phyloP scores from a whole-genome alignment of 2,113 vertebrate species.

The Indicator maculatus region DNA sequence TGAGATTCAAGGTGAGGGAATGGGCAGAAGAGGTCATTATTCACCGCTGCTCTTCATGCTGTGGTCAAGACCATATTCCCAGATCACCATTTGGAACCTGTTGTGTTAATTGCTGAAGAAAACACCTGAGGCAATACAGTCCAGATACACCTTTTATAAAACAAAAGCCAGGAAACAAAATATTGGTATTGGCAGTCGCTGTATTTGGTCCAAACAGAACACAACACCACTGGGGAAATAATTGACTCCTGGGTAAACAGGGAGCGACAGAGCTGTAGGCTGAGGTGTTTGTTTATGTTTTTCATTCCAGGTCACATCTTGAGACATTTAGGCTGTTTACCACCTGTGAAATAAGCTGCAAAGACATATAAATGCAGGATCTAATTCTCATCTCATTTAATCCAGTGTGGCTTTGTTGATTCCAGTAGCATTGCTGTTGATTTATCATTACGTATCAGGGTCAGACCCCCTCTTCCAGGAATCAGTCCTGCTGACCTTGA shows the following conservation, averaged over 20 bases:
- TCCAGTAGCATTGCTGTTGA: not conserved
- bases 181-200: not conserved
- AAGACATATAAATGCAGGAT: not conserved
- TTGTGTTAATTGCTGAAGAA: not conserved
- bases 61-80: not conserved
- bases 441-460: not conserved
- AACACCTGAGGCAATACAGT: not conserved
- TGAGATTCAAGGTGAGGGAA: not conserved
- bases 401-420: not conserved
- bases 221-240: not conserved
- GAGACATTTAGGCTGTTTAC: not conserved
- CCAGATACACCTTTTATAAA: not conserved
- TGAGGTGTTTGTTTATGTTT: slow-evolving; percentile 7
- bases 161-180: not conserved
- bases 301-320: not conserved
- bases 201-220: not conserved
- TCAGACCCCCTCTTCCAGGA: not conserved
- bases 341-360: slow-evolving; percentile 2
- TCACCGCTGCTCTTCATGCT: not conserved
- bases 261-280: not conserved
- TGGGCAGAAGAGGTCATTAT: not conserved
- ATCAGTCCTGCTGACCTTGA: not conserved
- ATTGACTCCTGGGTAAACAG: not conserved
- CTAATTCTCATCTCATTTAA: not conserved
- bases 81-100: not conserved